Base-by-base conservation (phyloP, 2,113 vertebrate species). In the Puffinus mauretanicus region DNA sequence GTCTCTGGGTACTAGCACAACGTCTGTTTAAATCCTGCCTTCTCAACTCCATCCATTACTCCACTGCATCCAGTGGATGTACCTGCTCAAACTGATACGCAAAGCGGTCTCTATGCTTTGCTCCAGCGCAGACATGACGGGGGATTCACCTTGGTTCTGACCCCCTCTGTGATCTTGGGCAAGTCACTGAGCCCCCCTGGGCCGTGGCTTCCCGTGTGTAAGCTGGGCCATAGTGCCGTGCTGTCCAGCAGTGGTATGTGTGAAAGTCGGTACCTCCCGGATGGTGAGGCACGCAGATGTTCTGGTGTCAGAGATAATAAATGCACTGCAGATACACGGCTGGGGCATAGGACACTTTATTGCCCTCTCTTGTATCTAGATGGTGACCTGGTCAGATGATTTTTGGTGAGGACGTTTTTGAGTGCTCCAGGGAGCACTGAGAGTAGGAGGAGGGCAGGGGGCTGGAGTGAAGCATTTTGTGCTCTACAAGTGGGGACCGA, bases 181-280 rank as follows among this genome's bases (percentile, higher is more conserved):
- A 83, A 71, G 46, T 34, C 70, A 21, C 57, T 25, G 49, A 76
- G 27, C 15, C 49, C 49, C 32, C 78, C 29, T 51, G 64, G 46
- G 58, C n/a, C 1, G 2, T 2, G 3, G 15, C 30, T 84, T 77
- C n/a, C 57, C 61, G 13, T 0, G 3, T 26, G 8, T 20, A 26
- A 87, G 17, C 4, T 6, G 11, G 44, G 62, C 19, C 13, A 5
- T 1, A 15, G 42, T 7, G 38, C 42, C 60, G 47, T 34, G 26
- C 42, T n/a, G 3, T 24, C n/a, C 62, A 38, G 49, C 1, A 1
- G 36, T 27, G 58, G n/a, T 4, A 36, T 30, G 16, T 64, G 78
- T 55, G 54, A 44, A 78, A 52, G 0, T 2, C 0, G 0, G 38
- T 13, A 52, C n/a, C 24, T 65, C 6, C 62, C 52, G 66, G 75